These are phyloP conservation scores for Drosophila nasuta DNA, from an alignment of 1,140 invertebrate species.

Conservation along the genomic window DNA sequence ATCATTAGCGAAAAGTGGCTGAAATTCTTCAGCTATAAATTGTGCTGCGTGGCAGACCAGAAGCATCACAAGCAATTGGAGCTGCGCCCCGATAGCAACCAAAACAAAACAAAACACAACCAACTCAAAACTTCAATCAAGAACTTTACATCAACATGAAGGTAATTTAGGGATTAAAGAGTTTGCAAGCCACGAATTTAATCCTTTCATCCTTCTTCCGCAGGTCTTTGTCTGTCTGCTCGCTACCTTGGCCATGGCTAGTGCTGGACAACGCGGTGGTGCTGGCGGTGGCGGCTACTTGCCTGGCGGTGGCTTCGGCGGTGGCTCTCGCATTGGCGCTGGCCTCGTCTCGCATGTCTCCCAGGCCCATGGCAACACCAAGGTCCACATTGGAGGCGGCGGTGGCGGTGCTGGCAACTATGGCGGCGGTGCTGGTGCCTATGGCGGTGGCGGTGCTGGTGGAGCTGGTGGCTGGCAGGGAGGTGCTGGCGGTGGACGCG, in stretches of 20 bases:
- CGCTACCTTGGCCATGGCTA: slow-evolving; percentile 65
- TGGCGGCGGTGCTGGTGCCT: slow-evolving; percentile 33
- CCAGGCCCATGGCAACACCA: slow-evolving; percentile 65
- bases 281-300: slow-evolving; percentile 44
- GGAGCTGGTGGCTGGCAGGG: slow-evolving; percentile 49
- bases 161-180: slow-evolving; percentile 21
- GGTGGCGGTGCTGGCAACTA: not conserved
- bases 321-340: slow-evolving; percentile 55
- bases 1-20: slow-evolving; percentile 62
- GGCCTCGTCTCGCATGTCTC: slow-evolving; percentile 65
- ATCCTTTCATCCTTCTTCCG: not conserved
- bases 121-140: slow-evolving; percentile 10
- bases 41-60: slow-evolving; percentile 36
- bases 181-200: not conserved
- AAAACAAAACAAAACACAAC: slow-evolving; percentile 20
- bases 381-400: slow-evolving; percentile 63
- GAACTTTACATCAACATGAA: slow-evolving; percentile 54
- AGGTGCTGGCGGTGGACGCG: slow-evolving; percentile 43
- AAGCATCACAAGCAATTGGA: slow-evolving; percentile 69
- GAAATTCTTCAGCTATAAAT: slow-evolving; percentile 65
- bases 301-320: slow-evolving; percentile 52
- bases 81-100: slow-evolving; percentile 47
- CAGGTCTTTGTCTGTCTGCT: slow-evolving; percentile 69
- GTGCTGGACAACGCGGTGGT: slow-evolving; percentile 67
- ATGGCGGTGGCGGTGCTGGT: slow-evolving; percentile 19